Percentiles rank a stretch among this genome's conserved stretches.
These are phyloP conservation scores for Eupeodes luniger DNA, from an alignment of 2,888 invertebrate species.

Conservation along the genomic window DNA sequence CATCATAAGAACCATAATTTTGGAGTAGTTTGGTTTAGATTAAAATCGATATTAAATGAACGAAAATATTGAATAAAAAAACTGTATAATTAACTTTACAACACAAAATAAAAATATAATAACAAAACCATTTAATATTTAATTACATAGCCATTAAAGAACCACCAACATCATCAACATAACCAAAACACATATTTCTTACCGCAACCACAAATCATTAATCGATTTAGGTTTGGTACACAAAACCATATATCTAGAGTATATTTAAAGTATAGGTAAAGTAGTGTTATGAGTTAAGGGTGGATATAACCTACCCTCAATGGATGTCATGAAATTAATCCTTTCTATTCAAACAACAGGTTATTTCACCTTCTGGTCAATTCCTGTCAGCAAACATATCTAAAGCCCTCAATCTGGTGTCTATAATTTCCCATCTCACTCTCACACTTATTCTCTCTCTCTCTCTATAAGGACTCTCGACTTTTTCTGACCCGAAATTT, in stretches of 20 bases:
- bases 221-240: not conserved
- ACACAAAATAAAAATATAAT: not conserved
- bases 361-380: constrained; percentile 10
- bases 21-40: too few species aligned
- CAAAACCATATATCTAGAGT: not conserved
- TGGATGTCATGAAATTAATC: constrained; percentile 20
- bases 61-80: too few species aligned
- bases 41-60: too few species aligned
- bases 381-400: constrained; percentile 13
- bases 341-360: constrained; percentile 15
- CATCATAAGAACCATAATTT: too few species aligned
- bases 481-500: not conserved
- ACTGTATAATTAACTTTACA: too few species aligned
- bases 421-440: not conserved
- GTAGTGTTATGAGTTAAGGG: too few species aligned
- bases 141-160: constrained; percentile 5
- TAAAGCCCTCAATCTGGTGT: constrained; percentile 9
- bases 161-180: not conserved
- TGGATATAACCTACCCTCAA: not conserved
- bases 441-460: not conserved
- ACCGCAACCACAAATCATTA: constrained; percentile 8
- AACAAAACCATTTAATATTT: constrained; percentile 3
- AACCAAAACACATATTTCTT: not conserved
- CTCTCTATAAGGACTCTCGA: not conserved
- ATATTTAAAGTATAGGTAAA: too few species aligned